A percentile compares a stretch with the other conserved stretches of the same genome.
Conservation (phyloP, 2,888 invertebrate species). For the Bombyx huttoni region DNA sequence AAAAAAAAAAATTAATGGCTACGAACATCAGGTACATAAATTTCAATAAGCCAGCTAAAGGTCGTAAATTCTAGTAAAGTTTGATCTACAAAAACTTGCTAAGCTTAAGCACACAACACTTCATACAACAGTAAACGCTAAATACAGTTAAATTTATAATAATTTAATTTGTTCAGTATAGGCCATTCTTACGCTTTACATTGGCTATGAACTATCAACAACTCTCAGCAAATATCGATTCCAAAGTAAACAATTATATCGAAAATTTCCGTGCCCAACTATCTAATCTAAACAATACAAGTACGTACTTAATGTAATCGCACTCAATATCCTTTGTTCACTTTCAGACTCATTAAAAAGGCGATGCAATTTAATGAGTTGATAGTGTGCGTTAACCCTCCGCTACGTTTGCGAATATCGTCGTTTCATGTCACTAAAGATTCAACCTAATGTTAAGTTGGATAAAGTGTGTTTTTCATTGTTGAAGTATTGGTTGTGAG, state of each 20-base stretch:
- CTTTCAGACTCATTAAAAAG: conserved; percentile 73
- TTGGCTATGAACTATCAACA: not conserved
- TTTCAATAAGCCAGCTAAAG: too few relatives aligned
- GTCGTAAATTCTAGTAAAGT: too few relatives aligned
- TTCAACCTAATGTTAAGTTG: conserved; percentile 21
- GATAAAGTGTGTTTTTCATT: conserved; percentile 17
- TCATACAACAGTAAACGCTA: too few relatives aligned
- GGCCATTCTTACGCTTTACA: too few relatives aligned
- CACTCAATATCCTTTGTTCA: conserved; percentile 71
- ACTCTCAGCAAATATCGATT: conserved; percentile 11
- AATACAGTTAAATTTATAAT: too few relatives aligned
- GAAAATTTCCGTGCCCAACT: conserved; percentile 15
- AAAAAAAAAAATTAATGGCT: too few relatives aligned
- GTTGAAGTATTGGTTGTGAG: conserved; percentile 54
- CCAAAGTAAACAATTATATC: conserved; percentile 3
- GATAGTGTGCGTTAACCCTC: conserved; percentile 71
- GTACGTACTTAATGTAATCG: conserved; percentile 70
- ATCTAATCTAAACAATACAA: conserved; percentile 53
- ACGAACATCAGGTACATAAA: too few relatives aligned
- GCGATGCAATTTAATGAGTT: conserved; percentile 73
- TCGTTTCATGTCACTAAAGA: conserved; percentile 12
- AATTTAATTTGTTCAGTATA: too few relatives aligned
- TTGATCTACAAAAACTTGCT: too few relatives aligned
- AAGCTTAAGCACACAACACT: too few relatives aligned
- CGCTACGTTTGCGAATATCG: conserved; percentile 66